Percentiles rank a stretch among this genome's conserved stretches.
phyloP scores from a whole-genome alignment of 2,797 vertebrate genomes.

The Orestias chungarensis region DNA sequence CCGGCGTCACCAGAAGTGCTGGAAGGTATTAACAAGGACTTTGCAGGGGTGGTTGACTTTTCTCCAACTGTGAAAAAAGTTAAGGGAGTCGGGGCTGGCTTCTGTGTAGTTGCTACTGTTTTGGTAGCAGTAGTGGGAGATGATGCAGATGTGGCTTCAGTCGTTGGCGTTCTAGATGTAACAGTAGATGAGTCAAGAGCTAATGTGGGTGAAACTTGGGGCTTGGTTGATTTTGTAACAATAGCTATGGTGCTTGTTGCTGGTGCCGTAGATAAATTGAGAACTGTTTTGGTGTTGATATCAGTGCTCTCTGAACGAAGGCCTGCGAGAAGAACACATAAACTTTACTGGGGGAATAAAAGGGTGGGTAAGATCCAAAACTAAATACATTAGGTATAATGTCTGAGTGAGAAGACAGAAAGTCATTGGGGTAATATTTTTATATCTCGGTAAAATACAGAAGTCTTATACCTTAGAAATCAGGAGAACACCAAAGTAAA shows the following conservation, averaged over 20 bases:
- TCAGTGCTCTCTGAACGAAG: not conserved
- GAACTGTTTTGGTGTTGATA: rapidly evolving
- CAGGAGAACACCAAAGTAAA: not conserved
- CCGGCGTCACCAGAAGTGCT: not conserved
- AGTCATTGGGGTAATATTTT: not conserved
- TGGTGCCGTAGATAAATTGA: no score
- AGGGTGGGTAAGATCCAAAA: not conserved
- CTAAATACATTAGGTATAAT: not conserved
- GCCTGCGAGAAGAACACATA: not conserved
- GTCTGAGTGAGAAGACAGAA: not conserved
- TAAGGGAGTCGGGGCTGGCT: not conserved
- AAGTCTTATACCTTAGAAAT: not conserved
- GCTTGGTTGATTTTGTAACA: rapidly evolving
- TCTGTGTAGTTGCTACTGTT: not conserved
- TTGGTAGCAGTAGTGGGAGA: no score
- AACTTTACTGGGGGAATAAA: not conserved
- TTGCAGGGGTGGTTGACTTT: not conserved
- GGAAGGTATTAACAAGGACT: not conserved
- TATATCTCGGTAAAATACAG: not conserved
- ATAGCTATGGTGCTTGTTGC: rapidly evolving
- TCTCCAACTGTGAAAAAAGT: not conserved
- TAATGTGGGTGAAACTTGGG: not conserved
- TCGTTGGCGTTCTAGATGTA: not conserved
- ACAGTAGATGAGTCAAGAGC: no score
- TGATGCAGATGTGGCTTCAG: not conserved